A percentile compares a stretch with the other conserved stretches of the same genome.
phyloP scores from a whole-genome alignment of 2,113 vertebrate species.

The Catharus fuscescens region DNA sequence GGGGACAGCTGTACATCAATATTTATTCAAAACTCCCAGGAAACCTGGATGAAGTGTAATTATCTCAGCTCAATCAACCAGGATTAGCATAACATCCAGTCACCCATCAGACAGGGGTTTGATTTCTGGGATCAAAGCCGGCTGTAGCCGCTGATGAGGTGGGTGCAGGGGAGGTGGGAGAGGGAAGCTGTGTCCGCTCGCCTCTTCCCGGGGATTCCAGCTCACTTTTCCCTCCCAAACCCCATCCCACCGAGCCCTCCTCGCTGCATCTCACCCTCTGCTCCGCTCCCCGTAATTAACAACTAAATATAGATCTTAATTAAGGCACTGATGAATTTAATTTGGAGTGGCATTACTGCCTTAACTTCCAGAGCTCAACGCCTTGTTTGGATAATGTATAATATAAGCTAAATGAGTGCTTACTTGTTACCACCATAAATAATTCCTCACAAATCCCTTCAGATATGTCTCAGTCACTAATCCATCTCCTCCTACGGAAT shows the following conservation, averaged over 20 bases:
- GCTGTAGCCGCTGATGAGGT: conserved; percentile 56
- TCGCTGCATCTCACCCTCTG: background rate
- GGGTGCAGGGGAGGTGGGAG: background rate
- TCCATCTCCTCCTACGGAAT: conserved; percentile 50
- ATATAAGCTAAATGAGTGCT: conserved; percentile 78
- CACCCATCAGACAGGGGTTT: conserved; percentile 68
- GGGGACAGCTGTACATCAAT: conserved; percentile 76
- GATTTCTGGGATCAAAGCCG: conserved; percentile 75
- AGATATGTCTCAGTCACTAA: conserved; percentile 39
- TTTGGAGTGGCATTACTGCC: conserved; percentile 79
- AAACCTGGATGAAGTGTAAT: conserved; percentile 76
- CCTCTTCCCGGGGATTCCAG: background rate
- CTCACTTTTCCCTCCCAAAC: background rate
- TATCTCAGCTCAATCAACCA: conserved; percentile 77
- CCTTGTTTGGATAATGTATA: conserved; percentile 76
- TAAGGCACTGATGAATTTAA: conserved; percentile 83
- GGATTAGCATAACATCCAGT: conserved; percentile 74
- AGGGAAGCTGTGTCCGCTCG: conserved; percentile 8
- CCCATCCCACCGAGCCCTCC: background rate
- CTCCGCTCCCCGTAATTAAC: conserved; percentile 77
- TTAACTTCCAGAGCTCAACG: conserved; percentile 67
- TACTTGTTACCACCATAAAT: conserved; percentile 76
- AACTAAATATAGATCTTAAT: conserved; percentile 83
- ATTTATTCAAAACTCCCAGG: conserved; percentile 75
- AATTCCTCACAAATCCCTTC: conserved; percentile 74